Conservation (phyloP, 2,888 invertebrate genomes). For the Latheticus oryzae region DNA sequence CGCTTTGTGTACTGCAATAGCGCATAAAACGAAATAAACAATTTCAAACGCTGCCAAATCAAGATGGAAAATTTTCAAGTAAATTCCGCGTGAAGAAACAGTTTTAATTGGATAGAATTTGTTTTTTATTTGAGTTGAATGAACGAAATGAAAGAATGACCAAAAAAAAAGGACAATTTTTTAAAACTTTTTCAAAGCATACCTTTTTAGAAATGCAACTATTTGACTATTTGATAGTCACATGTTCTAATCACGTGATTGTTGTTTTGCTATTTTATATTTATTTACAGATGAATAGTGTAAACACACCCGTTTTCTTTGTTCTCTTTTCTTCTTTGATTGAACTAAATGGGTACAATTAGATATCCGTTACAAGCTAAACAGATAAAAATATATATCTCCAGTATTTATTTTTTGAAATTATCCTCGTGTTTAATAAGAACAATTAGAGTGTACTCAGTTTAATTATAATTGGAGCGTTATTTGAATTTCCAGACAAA, state of each 20-base stretch:
- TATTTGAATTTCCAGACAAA: too few relatives aligned
- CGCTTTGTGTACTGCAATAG: too few relatives aligned
- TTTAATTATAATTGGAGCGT: too few relatives aligned
- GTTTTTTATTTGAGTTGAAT: constrained; percentile 13
- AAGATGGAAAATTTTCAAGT: constrained; percentile 23
- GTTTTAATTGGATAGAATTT: constrained; percentile 17
- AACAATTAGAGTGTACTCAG: too few relatives aligned
- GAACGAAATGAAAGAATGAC: constrained; percentile 1
- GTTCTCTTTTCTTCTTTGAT: too few relatives aligned
- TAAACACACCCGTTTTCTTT: constrained; percentile 12
- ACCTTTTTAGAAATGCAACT: constrained; percentile 14
- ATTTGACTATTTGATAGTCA: not conserved
- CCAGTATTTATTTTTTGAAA: too few relatives aligned
- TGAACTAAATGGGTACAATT: too few relatives aligned
- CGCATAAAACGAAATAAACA: too few relatives aligned
- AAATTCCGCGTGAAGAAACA: constrained; percentile 16
- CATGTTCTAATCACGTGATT: constrained; percentile 25
- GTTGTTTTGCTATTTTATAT: constrained; percentile 8
- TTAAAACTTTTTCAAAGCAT: constrained; percentile 3
- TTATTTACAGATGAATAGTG: constrained; percentile 1
- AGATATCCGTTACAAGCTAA: too few relatives aligned
- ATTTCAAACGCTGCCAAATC: constrained; percentile 21
- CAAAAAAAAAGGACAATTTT: too few relatives aligned
- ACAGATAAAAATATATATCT: too few relatives aligned
- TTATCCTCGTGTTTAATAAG: too few relatives aligned